Evolutionary conservation across 2,797 vertebrate genomes (phyloP).

Genomic region (Propithecus perrieri): DNA sequence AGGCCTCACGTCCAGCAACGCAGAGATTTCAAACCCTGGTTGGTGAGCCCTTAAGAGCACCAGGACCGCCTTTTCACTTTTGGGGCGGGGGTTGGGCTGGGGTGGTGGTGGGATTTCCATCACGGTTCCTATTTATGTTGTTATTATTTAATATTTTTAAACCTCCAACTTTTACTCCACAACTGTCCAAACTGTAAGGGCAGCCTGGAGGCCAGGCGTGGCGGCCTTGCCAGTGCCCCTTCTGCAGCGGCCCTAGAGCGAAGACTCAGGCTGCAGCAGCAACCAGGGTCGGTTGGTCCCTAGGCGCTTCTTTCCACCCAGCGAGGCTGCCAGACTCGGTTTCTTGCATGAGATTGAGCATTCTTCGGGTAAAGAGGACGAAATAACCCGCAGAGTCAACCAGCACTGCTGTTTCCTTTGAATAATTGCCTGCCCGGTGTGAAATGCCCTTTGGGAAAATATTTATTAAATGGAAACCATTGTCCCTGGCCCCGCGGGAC

Average conservation of each 20-base stretch:
- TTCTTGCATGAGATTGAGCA: constrained; percentile 36
- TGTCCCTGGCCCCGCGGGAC: constrained; percentile 85
- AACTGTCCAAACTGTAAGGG: not conserved
- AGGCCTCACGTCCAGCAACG: not conserved
- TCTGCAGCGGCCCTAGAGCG: not conserved
- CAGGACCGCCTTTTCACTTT: not conserved
- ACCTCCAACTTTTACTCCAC: not conserved
- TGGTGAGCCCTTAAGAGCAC: not conserved
- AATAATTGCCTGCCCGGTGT: constrained; percentile 89
- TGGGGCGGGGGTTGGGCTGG: no score
- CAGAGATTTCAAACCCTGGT: not conserved
- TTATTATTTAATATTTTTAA: not conserved
- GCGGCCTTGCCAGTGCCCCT: not conserved
- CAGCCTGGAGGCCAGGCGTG: not conserved
- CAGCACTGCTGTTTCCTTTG: constrained; percentile 84
- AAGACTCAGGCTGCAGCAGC: not conserved
- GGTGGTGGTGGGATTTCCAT: not conserved
- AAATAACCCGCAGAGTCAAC: constrained; percentile 81
- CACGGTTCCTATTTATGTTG: not conserved
- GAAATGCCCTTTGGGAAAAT: constrained; percentile 89
- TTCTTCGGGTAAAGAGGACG: constrained; percentile 71
- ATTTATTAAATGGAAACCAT: constrained; percentile 93
- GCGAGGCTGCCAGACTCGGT: not conserved
- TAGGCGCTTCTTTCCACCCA: not conserved
- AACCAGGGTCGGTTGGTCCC: not conserved